phyloP scores from a whole-genome alignment of 2,797 vertebrate genomes.

The Stomatorhinus walkeri region DNA sequence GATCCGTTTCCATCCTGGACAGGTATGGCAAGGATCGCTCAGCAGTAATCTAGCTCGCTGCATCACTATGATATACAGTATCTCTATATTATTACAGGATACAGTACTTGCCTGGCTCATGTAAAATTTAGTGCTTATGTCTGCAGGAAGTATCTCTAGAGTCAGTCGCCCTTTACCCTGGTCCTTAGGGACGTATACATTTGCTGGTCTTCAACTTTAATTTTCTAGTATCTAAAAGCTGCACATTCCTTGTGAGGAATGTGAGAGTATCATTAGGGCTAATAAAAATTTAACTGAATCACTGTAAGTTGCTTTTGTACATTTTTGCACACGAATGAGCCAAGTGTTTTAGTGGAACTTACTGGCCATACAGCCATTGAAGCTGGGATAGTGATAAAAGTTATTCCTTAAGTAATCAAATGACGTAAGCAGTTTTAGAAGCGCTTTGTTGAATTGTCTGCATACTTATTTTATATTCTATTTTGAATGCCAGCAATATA shows the following conservation, averaged over 20 bases:
- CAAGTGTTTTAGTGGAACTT: neutral
- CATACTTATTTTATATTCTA: neutral
- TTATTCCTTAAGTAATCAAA: neutral
- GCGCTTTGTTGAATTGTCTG: neutral
- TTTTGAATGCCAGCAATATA: neutral
- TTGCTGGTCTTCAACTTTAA: neutral
- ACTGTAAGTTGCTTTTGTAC: neutral
- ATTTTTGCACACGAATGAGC: neutral
- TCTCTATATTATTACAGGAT: neutral
- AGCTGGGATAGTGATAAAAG: neutral
- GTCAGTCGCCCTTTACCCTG: neutral
- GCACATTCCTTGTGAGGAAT: neutral
- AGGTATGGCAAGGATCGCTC: slow-evolving; percentile 37
- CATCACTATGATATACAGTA: neutral
- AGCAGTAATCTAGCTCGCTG: neutral
- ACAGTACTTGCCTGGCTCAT: neutral
- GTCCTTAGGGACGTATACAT: neutral
- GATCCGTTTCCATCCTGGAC: slow-evolving; percentile 65
- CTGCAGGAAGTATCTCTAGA: neutral
- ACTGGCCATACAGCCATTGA: neutral
- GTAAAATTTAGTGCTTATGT: neutral
- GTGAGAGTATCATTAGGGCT: neutral
- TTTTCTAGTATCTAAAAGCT: neutral
- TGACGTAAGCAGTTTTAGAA: neutral
- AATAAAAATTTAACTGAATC: neutral